A percentile compares a stretch with the other conserved stretches of the same genome.
Conservation (phyloP, 2,113 vertebrate genomes). For the Pipra filicauda region DNA sequence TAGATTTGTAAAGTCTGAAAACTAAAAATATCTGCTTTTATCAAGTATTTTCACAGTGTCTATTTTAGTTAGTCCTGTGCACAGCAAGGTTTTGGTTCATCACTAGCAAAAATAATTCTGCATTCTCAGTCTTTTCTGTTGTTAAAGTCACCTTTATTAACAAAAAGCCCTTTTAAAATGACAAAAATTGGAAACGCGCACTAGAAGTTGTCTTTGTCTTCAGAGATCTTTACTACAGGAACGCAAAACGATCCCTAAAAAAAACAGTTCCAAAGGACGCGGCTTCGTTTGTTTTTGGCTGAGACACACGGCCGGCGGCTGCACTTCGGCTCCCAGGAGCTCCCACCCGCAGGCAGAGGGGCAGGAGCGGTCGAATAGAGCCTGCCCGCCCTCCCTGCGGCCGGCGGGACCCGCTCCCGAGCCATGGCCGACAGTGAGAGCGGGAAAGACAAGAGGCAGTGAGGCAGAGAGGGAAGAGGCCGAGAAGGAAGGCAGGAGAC, state of each 20-base stretch:
- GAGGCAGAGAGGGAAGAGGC: not conserved
- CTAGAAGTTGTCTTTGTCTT: not conserved
- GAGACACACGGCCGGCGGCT: not conserved
- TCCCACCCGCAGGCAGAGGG: not conserved
- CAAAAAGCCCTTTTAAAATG: not conserved
- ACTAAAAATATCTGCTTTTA: not conserved
- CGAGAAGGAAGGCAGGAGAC: not conserved
- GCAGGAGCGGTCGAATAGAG: not conserved
- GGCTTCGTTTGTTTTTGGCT: not conserved
- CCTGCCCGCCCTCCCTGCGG: not conserved
- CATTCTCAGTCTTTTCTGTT: not conserved
- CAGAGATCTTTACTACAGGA: not conserved
- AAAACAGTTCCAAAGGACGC: not conserved
- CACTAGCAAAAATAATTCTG: not conserved
- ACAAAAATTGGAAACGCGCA: not conserved
- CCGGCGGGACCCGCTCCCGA: not conserved
- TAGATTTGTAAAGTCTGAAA: not conserved
- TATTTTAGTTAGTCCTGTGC: not conserved
- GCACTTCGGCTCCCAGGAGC: not conserved
- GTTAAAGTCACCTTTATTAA: not conserved
- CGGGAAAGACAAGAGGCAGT: not conserved
- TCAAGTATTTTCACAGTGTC: not conserved
- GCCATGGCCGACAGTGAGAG: not conserved
- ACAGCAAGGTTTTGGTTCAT: not conserved
- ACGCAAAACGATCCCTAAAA: not conserved